phyloP scores from a whole-genome alignment of 1,140 invertebrate genomes.

The Odontomachus brunneus region DNA sequence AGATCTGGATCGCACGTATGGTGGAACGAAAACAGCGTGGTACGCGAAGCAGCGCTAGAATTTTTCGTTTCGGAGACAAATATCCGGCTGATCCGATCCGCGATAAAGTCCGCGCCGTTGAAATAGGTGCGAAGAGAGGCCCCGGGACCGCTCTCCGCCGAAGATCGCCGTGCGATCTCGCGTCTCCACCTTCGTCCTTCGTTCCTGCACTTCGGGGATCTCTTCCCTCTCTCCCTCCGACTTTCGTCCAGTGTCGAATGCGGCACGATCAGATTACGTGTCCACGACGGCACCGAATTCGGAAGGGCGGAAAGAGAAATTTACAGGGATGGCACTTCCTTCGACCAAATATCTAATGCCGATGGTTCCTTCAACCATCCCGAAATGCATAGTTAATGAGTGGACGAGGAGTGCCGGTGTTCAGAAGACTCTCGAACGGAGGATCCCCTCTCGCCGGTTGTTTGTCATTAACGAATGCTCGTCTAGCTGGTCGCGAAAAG shows the following conservation, averaged over 20 bases:
- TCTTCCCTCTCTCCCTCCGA: not conserved
- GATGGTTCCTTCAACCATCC: constrained; percentile 29
- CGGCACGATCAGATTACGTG: constrained; percentile 67
- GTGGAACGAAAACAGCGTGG: constrained; percentile 47
- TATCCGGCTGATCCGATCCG: constrained; percentile 62
- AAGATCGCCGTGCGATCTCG: constrained; percentile 63
- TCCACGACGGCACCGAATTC: constrained; percentile 16
- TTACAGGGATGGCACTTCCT: constrained; percentile 55
- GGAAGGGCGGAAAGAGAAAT: constrained; percentile 56
- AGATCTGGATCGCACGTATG: constrained; percentile 53
- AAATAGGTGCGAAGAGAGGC: constrained; percentile 75
- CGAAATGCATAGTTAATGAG: constrained; percentile 71
- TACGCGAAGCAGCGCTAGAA: constrained; percentile 41
- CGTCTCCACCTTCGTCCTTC: not conserved
- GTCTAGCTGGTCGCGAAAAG: not conserved
- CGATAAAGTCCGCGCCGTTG: constrained; percentile 70
- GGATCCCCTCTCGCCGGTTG: constrained; percentile 26
- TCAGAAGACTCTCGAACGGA: constrained; percentile 28
- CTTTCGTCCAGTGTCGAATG: constrained; percentile 25
- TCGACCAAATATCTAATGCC: constrained; percentile 38
- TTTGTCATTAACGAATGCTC: constrained; percentile 48
- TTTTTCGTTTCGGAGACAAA: constrained; percentile 66
- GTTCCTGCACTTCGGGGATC: not conserved
- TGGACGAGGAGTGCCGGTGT: constrained; percentile 39
- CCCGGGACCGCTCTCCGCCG: constrained; percentile 14